A percentile compares a stretch with the other conserved stretches of the same genome.
phyloP scores from a whole-genome alignment of 2,888 invertebrate genomes.

The Archips xylosteana region DNA sequence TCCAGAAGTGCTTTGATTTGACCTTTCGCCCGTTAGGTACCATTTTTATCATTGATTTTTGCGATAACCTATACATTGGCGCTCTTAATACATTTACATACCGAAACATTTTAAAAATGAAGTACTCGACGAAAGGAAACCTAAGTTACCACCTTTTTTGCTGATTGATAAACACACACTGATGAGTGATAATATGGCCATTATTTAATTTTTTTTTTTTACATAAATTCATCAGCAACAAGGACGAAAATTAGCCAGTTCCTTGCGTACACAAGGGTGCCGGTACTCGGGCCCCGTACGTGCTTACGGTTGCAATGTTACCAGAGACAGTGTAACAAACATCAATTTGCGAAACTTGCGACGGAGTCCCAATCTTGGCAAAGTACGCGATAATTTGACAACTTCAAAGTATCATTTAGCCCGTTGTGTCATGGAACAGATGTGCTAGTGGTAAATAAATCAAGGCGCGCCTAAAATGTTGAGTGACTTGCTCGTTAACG shows the following conservation, averaged over 20 bases:
- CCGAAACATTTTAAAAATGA: not conserved
- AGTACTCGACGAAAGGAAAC: not conserved
- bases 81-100: not conserved
- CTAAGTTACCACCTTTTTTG: not conserved
- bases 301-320: constrained; percentile 27
- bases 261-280: constrained; percentile 4
- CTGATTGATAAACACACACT: not conserved
- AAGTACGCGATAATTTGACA: constrained; percentile 76
- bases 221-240: not conserved
- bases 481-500: constrained; percentile 74
- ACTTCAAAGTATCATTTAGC: constrained; percentile 80
- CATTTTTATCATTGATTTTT: too few species aligned
- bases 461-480: constrained; percentile 65
- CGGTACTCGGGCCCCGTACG: not conserved
- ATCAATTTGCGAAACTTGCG: constrained; percentile 53
- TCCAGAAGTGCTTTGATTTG: too few species aligned
- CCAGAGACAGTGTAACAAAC: constrained; percentile 47
- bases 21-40: too few species aligned
- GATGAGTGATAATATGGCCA: not conserved
- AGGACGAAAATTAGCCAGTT: not conserved
- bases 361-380: constrained; percentile 56
- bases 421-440: constrained; percentile 71
- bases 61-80: too few species aligned
- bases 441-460: constrained; percentile 77
- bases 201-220: not conserved